Evolutionary conservation across 2,797 vertebrate species (phyloP), one percentile per base, ranked within the genome.

Genomic region (Gallinago stenura): DNA sequence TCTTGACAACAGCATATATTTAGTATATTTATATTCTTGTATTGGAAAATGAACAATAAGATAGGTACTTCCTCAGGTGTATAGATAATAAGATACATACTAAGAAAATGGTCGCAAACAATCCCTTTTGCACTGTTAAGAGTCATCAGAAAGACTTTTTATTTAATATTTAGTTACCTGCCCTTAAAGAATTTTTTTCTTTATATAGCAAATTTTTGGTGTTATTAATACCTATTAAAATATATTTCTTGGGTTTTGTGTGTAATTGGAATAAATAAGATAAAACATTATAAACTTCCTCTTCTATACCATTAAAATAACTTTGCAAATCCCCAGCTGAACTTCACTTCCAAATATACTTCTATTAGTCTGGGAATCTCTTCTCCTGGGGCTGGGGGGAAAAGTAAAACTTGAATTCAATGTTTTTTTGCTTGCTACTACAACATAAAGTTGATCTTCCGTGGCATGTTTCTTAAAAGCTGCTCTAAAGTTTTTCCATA

Each of bases 381-480:
- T 80, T 68, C 77, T 95, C n/a, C 61, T 43, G 39, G 39, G 61
- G 85, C 46, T 43, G 19, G 19, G 25, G 6, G 9, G 10, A 28
- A 53, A 6, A 65, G 41, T 83, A 81, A 96, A 95, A 83, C 50
- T 89, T 58, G 19, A 94, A 35, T 83, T 86, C 60, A 57, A 1
- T 75, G 43, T 51, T 91, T 93, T 78, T 95, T 91, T 97, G 53
- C 60, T 95, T 79, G 9, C 83, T 97, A 78, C 71, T 89, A 71
- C 50, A 95, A 97, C 82, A 97, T 97, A 97, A 97, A 97, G 83
- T 96, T 96, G 94, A 95, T 97, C 89, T 98, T 97, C 97, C 97
- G 92, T 96, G 62, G 45, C 91, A 89, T 94, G 91, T 97, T 97
- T 97, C 93, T 97, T 97, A 94, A 97, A 97, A 98, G 75, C 69